Base-by-base conservation (phyloP, 2,113 vertebrate genomes). In the Rhabdomys dilectus region DNA sequence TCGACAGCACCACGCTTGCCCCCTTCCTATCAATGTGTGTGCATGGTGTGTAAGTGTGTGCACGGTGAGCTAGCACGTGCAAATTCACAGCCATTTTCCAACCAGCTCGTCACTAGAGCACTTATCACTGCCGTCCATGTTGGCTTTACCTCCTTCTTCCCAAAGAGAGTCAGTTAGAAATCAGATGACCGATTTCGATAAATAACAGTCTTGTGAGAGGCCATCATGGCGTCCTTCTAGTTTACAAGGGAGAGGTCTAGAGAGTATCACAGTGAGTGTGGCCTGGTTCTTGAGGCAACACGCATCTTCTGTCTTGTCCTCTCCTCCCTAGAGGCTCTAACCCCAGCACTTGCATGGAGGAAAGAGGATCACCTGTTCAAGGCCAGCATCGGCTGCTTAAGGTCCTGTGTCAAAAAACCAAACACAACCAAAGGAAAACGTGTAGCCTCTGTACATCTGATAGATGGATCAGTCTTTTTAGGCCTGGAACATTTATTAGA, bases 201-300 rank as follows among this genome's bases (percentile, higher is more conserved):
- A 62, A 19, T 19, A 45, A 31, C 31, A 64, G 82, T 45, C 26
- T 31, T 45, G 26, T 42, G 22, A 24, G 22, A 42, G 62, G 11
- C 58, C 45, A 8, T 8, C 58, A 34, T 11, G 13, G 58, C 26
- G 2, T 53, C 3, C 13, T 64, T 58, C 58, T 31, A 39, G 34
- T 8, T 26, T 34, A 48, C 42, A 22, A 42, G 60, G 56, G 26
- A 48, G 60, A 66, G 39, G 60, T 5, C 60, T 34, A 86, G 60
- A 48, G 29, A 34, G 17, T 26, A 1, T 29, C 2, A 0, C 0
- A 21, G 31, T 3, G 39, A 62, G 39, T 42, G 15, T 3, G 16
- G 26, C 39, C 60, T 66, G 39, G 24, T 19, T 66, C 16, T n/a
- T 45, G 36, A 29, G 80, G 22, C 3, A 9, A 31, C 26, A 45